phyloP scores from a whole-genome alignment of 2,797 vertebrate species.

The Aselliscus stoliczkanus region DNA sequence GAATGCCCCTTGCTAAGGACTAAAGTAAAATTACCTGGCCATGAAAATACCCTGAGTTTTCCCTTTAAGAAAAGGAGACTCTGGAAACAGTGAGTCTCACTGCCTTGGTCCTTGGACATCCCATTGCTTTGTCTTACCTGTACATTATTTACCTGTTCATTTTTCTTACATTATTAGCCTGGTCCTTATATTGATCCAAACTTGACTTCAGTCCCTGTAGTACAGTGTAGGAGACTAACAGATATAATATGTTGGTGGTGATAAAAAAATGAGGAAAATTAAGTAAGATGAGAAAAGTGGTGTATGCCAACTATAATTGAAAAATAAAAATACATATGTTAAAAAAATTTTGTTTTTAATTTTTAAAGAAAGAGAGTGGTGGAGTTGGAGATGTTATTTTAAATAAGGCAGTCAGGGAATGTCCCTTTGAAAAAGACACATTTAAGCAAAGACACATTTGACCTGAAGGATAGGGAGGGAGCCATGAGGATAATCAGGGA shows the following conservation, averaged over 20 bases:
- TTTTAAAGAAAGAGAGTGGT: neutral
- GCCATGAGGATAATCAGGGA: neutral
- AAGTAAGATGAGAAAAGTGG: neutral
- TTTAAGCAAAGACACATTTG: neutral
- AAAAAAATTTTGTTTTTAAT: too few species aligned
- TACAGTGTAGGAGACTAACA: neutral
- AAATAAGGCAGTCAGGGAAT: neutral
- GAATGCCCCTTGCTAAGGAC: neutral
- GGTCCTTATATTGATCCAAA: neutral
- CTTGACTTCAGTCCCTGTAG: neutral
- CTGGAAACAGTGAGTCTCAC: neutral
- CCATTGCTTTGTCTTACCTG: neutral
- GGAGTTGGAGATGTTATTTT: neutral
- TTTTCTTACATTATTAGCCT: neutral
- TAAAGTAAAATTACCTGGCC: neutral
- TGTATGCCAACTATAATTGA: neutral
- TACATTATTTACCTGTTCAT: neutral
- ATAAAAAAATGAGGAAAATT: neutral
- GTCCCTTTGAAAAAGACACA: neutral
- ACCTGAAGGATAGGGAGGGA: neutral
- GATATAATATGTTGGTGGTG: neutral
- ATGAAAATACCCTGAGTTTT: neutral
- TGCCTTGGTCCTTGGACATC: neutral
- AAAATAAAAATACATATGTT: neutral
- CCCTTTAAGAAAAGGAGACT: neutral